phyloP scores from a whole-genome alignment of 2,888 invertebrate genomes.

The Limnephilus auricula region DNA sequence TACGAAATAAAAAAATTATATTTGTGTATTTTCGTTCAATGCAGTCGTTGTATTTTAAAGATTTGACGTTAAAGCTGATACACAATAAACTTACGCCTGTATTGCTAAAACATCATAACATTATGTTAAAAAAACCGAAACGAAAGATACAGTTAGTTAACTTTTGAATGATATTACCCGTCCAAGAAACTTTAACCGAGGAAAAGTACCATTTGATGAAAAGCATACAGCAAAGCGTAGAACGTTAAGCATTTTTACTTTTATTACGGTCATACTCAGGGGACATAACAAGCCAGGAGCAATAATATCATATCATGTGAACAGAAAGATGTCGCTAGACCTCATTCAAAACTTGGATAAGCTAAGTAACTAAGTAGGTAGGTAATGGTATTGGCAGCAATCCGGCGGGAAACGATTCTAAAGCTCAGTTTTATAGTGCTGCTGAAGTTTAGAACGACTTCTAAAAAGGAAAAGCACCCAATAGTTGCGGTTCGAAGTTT shows the following conservation, averaged over 20 bases:
- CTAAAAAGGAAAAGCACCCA: conserved; percentile 2
- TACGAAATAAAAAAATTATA: no score
- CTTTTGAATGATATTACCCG: not conserved
- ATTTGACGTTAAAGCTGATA: not conserved
- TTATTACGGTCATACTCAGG: not conserved
- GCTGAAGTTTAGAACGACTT: conserved; percentile 29
- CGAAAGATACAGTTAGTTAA: not conserved
- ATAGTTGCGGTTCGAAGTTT: conserved; percentile 14
- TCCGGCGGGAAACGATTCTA: conserved; percentile 26
- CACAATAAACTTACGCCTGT: not conserved
- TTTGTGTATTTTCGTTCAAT: no score
- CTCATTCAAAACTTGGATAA: not conserved
- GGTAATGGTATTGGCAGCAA: conserved; percentile 11
- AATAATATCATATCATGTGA: conserved; percentile 8
- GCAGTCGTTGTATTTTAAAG: not conserved
- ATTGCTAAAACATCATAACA: not conserved
- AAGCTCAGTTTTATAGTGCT: conserved; percentile 22
- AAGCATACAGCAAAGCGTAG: not conserved
- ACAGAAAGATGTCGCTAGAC: not conserved
- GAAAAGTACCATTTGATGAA: not conserved
- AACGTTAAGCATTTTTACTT: conserved; percentile 2
- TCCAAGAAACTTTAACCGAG: not conserved
- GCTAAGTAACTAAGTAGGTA: not conserved
- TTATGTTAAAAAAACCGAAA: not conserved
- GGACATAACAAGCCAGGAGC: not conserved